A percentile compares a stretch with the other conserved stretches of the same genome.
phyloP scores from a whole-genome alignment of 2,113 vertebrate genomes.

The Tauraco erythrolophus region DNA sequence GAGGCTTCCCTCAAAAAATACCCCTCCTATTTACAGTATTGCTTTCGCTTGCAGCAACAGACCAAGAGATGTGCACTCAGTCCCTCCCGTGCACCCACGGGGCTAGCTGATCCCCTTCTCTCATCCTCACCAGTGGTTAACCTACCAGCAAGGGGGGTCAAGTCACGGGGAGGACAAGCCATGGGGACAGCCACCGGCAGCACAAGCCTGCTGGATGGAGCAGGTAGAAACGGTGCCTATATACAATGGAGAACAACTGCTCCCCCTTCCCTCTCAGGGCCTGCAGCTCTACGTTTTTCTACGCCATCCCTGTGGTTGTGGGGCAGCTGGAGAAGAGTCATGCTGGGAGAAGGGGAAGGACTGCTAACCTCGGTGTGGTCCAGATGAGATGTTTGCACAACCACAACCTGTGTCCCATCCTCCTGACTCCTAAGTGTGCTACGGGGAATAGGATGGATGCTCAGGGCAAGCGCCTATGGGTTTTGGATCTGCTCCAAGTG shows the following conservation, averaged over 20 bases:
- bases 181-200: background rate
- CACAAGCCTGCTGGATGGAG: background rate
- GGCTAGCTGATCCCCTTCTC: background rate
- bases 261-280: background rate
- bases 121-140: background rate
- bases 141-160: background rate
- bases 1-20: background rate
- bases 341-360: background rate
- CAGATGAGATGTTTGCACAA: background rate
- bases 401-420: background rate
- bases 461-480: background rate
- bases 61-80: background rate
- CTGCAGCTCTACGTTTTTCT: background rate
- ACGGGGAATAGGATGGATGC: background rate
- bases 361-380: background rate
- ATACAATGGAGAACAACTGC: background rate
- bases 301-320: background rate
- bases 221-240: background rate
- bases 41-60: background rate
- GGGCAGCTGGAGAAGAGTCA: background rate
- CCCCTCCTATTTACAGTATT: constrained; percentile 61
- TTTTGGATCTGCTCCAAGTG: background rate
- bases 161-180: background rate
- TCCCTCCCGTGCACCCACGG: fast-evolving
- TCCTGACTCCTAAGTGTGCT: background rate